Conservation (phyloP, 2,113 vertebrate genomes). For the Lepidothrix coronata region DNA sequence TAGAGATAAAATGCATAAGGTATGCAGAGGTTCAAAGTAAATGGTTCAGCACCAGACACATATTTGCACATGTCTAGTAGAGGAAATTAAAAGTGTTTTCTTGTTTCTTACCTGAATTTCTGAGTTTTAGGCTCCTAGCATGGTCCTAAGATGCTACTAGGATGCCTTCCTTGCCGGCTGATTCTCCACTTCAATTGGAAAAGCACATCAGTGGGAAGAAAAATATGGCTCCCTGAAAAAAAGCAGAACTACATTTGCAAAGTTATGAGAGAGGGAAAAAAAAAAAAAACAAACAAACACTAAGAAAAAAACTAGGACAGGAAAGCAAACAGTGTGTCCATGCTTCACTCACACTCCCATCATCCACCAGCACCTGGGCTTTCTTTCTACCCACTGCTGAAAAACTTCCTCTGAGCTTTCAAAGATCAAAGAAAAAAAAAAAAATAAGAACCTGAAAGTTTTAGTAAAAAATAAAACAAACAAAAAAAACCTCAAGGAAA, state of each 20-base stretch:
- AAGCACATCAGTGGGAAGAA: not conserved
- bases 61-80: not conserved
- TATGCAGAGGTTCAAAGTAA: not conserved
- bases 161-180: not conserved
- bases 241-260: not conserved
- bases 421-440: not conserved
- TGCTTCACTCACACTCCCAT: not conserved
- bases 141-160: not conserved
- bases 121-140: not conserved
- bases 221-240: not conserved
- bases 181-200: not conserved
- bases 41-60: not conserved
- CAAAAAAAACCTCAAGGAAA: not conserved
- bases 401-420: not conserved
- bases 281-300: rapidly evolving
- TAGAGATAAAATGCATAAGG: not conserved
- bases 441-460: not conserved
- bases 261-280: not conserved
- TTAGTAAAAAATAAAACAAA: not conserved
- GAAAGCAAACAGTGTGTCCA: not conserved
- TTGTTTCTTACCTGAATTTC: not conserved
- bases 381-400: not conserved
- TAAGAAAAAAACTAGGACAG: not conserved
- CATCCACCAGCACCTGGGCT: not conserved
- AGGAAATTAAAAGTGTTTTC: not conserved